Evolutionary conservation across 2,888 invertebrate genomes (phyloP), one percentile per base, ranked within the genome.

Genomic region (Notodonta ziczac): DNA sequence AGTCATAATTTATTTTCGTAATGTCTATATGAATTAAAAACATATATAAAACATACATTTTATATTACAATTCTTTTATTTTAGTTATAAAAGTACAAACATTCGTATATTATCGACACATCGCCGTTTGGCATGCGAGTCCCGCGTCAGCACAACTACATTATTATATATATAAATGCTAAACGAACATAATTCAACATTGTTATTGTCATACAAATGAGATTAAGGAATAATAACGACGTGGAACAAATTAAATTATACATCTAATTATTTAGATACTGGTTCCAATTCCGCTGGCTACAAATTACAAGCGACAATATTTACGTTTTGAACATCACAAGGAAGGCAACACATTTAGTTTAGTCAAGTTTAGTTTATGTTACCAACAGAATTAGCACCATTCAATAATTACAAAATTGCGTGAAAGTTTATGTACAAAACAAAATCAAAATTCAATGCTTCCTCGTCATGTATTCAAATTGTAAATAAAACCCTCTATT

Each of bases 1-100:
- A 84, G 81, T 87, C 84, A 88, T 89, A 85, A 87, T 90, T 89
- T 90, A 90, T 88, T 89, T 84, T 73, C 77, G 72, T 84, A 82
- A 82, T 77, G 73, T 83, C 82, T 80, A 81, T 76, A 78, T 83
- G 82, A 88, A 87, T 86, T 83, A 84, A 86, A 89, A 86, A 78
- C 82, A 78, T 82, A 76, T 87, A 88, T 84, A 90, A 87, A 88
- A 89, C 82, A 86, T 85, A 85, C 78, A 76, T 77, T 75, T 69
- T 82, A 78, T 82, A 76, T 82, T 80, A 81, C 77, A 82, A 77
- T 84, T 83, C 81, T 77, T 64, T 69, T 57, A 62, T 73, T 67
- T 82, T 79, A 77, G 72, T 86, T 93, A 93, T 91, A 91, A 93
- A 93, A 93, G 90, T 93, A 93, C 91, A 93, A 93, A 93, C 84